Evolutionary conservation across 2,797 vertebrate genomes (phyloP), one percentile per base, ranked within the genome.

Genomic region (Melanotaenia parkinsoni): DNA sequence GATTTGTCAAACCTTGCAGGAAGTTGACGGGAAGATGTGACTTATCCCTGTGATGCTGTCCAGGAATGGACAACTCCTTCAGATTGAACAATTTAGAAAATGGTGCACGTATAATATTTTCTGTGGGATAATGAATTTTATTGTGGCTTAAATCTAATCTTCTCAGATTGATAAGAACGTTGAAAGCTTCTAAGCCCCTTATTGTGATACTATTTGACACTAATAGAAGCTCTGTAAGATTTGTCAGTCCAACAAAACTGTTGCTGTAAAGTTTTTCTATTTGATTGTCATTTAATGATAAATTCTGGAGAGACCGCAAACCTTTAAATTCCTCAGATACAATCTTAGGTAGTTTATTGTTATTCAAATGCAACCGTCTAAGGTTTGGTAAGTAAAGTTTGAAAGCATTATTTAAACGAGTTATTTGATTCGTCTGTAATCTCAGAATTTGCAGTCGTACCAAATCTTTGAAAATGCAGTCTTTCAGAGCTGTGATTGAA

Each of bases 121-220:
- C 38, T 0, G 5, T 0, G 0, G 5, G 0, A 16, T 87, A 93
- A 0, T 38, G 43, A 11, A 95, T 85, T 5, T 62, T 68, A 77
- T 95, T 95, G 0, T 89, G 13, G 9, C 79, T 85, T 30, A 95
- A n/a, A 58, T 89, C 68, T 0, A 95, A 50, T 32, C 16, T 58
- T 69, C 5, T 79, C 59, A 95, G 86, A 64, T 80, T 89, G 0
- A 16, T 63, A 35, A 93, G 72, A 63, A 62, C 60, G 14, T 50
- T 69, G 8, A 95, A 94, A 54, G 60, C 5, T 0, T 16, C 28
- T 5, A 93, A 0, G 22, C 6, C 16, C 0, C 12, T 0, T 28
- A 0, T 9, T 12, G 7, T 40, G 13, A 95, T 76, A 0, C 2
- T 0, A 65, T 94, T 95, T 0, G 3, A 35, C 30, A 78, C 69